Evolutionary conservation across 2,888 invertebrate species (phyloP), one percentile per base, ranked within the genome.

Genomic region (Sminthurinus aureus): DNA sequence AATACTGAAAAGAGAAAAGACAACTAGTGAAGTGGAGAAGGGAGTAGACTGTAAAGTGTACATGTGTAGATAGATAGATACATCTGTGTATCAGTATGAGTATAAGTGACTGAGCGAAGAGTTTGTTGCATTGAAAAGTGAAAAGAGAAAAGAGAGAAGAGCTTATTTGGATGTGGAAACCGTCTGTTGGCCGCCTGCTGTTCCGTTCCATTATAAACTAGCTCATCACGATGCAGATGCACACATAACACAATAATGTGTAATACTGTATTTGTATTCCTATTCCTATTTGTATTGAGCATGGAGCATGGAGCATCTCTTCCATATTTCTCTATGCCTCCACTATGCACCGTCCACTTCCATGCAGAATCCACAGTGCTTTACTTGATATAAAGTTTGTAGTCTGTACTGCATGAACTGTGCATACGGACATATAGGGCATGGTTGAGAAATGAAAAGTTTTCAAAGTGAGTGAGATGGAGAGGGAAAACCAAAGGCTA

Each of bases 111-210:
- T 58, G 18, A 69, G 22, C 3, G 11, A 20, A 69, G 22, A 69
- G 67, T 69, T 69, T 69, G 26, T 24, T 71, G 24, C 20, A 69
- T 69, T n/a, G 69, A 69, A 69, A 67, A n/a, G 67, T 13, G 11
- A 71, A 13, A 22, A 22, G 71, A n/a, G n/a, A n/a, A n/a, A 64
- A 64, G 24, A 26, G 71, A 13, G 11, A 20, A 69, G 26, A 71
- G 71, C 26, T 26, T 71, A 69, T 71, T 26, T 71, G 71, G 69
- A 79, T 69, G 79, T 50, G 67, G 80, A 73, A 73, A 80, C 22
- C 52, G 67, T 71, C 22, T 71, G 73, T 73, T 73, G 52, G 52
- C 80, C 80, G 71, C 80, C 80, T 80, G 80, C 80, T 80, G 80
- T 50, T 71, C 38, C n/a, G 26, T 69, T 52, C 80, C 80, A 80